Conservation (phyloP, 2,113 vertebrate genomes). For the Nothobranchius furzeri region DNA sequence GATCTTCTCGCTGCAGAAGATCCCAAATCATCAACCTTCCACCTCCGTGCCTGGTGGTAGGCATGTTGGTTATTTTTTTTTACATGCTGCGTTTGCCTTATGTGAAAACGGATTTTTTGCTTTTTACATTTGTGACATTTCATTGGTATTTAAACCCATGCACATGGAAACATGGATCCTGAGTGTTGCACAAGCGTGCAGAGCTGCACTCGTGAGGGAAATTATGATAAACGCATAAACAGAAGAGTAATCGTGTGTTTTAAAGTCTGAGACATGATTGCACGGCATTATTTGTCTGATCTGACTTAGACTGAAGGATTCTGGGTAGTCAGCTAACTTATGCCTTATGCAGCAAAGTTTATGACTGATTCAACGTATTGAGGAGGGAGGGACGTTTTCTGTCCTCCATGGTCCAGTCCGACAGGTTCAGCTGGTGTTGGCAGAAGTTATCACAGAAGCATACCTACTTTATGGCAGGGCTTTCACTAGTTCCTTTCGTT, state of each 20-base stretch:
- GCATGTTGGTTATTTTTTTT: background rate
- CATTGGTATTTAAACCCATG: too few species aligned
- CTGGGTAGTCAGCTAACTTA: background rate
- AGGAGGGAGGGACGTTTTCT: background rate
- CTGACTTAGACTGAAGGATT: background rate
- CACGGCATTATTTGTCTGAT: too few species aligned
- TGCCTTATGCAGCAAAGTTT: background rate
- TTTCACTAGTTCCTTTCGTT: background rate
- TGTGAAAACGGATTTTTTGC: background rate
- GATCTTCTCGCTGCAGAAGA: background rate
- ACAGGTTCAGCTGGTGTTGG: constrained; percentile 5
- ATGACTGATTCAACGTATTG: background rate
- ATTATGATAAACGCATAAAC: background rate
- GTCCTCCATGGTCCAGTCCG: background rate
- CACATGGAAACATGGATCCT: too few species aligned
- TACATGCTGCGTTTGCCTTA: background rate
- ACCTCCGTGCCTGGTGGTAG: background rate
- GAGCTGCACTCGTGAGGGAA: background rate
- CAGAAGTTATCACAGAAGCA: background rate
- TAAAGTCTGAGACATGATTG: too few species aligned
- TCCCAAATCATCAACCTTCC: background rate
- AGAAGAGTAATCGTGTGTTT: background rate
- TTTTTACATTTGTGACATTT: background rate
- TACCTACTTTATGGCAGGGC: background rate
- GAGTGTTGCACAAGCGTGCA: too few species aligned